These are phyloP conservation scores for Hippolais icterina DNA, from an alignment of 2,113 vertebrate species.

Conservation along the genomic window DNA sequence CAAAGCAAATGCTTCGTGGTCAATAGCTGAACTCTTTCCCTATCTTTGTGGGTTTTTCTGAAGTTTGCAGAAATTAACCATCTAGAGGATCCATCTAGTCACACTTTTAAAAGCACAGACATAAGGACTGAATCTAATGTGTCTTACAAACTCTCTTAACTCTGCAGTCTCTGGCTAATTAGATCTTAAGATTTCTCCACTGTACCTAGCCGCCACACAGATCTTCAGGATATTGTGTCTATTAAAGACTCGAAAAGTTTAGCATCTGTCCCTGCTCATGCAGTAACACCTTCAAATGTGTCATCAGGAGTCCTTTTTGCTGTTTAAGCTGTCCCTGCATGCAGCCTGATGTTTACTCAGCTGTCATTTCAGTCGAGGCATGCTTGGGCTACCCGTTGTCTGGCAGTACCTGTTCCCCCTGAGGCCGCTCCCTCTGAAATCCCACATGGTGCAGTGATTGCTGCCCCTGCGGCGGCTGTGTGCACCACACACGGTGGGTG, in stretches of 20 bases:
- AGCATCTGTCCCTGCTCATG: background rate
- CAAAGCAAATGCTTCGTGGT: background rate
- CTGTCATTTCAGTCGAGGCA: background rate
- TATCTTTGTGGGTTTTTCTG: background rate
- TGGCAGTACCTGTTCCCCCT: background rate
- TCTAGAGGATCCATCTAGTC: background rate
- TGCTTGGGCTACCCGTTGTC: background rate
- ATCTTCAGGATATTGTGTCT: background rate
- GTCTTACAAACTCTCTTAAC: background rate
- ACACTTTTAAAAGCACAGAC: background rate
- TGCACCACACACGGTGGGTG: fast-evolving
- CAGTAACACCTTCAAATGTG: background rate
- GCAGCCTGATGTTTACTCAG: background rate
- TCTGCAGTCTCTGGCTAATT: background rate
- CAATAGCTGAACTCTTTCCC: background rate
- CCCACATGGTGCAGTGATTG: fast-evolving
- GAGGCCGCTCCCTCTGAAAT: background rate
- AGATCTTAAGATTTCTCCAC: background rate
- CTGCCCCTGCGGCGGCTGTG: fast-evolving
- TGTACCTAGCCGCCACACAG: background rate
- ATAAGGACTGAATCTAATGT: background rate
- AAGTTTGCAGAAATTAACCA: background rate
- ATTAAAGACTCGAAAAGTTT: background rate
- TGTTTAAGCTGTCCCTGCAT: background rate
- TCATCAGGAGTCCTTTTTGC: background rate